phyloP scores from a whole-genome alignment of 2,888 invertebrate species.

The Ptilodon capucinus region DNA sequence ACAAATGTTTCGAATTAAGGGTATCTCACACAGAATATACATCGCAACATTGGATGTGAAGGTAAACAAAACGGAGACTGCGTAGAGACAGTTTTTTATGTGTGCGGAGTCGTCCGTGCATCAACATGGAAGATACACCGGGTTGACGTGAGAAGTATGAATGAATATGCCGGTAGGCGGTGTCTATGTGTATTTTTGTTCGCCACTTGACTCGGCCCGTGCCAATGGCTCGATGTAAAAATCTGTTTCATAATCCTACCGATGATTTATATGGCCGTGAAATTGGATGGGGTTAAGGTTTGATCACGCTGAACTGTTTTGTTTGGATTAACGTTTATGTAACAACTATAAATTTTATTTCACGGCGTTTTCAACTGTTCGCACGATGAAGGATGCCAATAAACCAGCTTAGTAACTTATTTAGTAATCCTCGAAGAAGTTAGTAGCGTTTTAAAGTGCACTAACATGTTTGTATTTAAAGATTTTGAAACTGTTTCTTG shows the following conservation, averaged over 20 bases:
- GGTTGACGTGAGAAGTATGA: constrained; percentile 63
- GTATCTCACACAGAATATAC: constrained; percentile 59
- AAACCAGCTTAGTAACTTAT: too few relatives aligned
- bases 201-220: constrained; percentile 67
- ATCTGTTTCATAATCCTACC: constrained; percentile 67
- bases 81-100: constrained; percentile 47
- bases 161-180: constrained; percentile 65
- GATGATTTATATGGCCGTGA: constrained; percentile 68
- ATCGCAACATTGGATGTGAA: constrained; percentile 51
- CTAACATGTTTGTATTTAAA: too few relatives aligned
- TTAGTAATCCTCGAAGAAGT: too few relatives aligned
- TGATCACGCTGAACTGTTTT: constrained; percentile 7
- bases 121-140: constrained; percentile 48
- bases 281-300: constrained; percentile 53
- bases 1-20: not conserved
- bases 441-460: too few relatives aligned
- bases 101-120: constrained; percentile 43
- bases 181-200: constrained; percentile 73
- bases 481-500: too few relatives aligned
- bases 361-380: too few relatives aligned
- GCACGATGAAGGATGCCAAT: too few relatives aligned
- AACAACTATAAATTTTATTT: too few relatives aligned
- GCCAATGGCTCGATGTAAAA: constrained; percentile 72
- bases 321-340: too few relatives aligned
- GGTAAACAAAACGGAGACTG: constrained; percentile 30